Base-by-base conservation (phyloP, 1,140 invertebrate genomes). In the Thrips palmi region DNA sequence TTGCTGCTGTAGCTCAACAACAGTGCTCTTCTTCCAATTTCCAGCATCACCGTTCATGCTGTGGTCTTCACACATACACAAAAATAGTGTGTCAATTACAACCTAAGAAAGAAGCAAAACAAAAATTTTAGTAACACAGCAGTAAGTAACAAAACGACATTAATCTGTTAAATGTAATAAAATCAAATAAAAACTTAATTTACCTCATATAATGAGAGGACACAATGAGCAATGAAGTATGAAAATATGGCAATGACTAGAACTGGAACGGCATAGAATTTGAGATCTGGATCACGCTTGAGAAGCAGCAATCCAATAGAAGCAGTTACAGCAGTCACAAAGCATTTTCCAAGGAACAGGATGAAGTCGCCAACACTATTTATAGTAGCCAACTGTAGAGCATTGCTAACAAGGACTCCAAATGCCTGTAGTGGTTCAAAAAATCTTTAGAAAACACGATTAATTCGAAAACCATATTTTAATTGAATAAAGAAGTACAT, bases 311-410 rank as follows among this genome's bases (percentile, higher is more conserved):
- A 57, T 14, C 74, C 77, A 25, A 78, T 59, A 41, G 69, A 67
- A 34, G 78, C 80, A 0, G 77, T 81, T 0, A 78, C 60, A 1
- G 77, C 73, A 7, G 84, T 81, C 22, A 91, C 82, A 40, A 87
- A 77, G 49, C 80, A 77, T 65, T 96, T 96, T 20, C 83, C 85
- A 33, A 96, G 55, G 51, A 97, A 91, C 4, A 97, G 63, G 31
- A 96, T 78, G 54, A 96, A 94, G 57, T 93, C 87, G 6, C 89
- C 89, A 23, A 94, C 71, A 47, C 83, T 81, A 58, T 96, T 94
- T 31, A 96, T 85, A 0, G 87, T 84, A 8, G 81, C 77, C 39
- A 96, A 74, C 67, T 87, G 73, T 22, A 94, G 52, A 2, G 76
- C 78, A 59, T 96, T 92, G 46, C 67, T 74, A 4, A 77, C 70